phyloP scores from a whole-genome alignment of 2,888 invertebrate species.

The Stenurella melanura region DNA sequence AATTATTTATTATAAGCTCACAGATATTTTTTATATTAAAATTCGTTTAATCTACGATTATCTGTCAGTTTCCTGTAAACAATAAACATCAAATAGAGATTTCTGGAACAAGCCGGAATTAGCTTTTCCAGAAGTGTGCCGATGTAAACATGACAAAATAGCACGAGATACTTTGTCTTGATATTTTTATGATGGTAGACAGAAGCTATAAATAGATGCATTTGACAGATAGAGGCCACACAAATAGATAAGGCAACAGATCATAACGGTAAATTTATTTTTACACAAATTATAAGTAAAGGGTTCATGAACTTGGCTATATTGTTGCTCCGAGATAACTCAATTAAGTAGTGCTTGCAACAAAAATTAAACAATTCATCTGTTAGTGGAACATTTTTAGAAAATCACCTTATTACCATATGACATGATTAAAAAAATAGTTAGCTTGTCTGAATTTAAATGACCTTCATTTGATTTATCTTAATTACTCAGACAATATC shows the following conservation, averaged over 20 bases:
- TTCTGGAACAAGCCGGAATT: no score
- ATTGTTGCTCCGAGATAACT: no score
- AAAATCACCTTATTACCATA: background rate
- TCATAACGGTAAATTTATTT: background rate
- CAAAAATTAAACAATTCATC: background rate
- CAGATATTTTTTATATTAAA: background rate
- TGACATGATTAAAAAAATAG: background rate
- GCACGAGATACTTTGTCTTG: background rate
- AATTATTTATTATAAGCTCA: background rate
- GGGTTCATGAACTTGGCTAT: no score
- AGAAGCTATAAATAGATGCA: background rate
- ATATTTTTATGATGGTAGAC: background rate
- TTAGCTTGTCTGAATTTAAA: background rate
- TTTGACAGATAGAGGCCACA: background rate
- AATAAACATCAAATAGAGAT: no score
- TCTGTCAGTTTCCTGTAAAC: no score
- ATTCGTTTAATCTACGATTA: background rate
- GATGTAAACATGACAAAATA: no score
- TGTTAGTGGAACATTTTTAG: constrained; percentile 1
- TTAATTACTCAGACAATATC: no score
- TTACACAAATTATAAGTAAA: no score
- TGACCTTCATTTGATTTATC: constrained; percentile 1
- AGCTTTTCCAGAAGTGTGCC: no score
- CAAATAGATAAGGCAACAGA: background rate
- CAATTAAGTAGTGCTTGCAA: no score